Evolutionary conservation across 2,888 invertebrate genomes (phyloP).

Genomic region (Nasonovia ribisnigri): DNA sequence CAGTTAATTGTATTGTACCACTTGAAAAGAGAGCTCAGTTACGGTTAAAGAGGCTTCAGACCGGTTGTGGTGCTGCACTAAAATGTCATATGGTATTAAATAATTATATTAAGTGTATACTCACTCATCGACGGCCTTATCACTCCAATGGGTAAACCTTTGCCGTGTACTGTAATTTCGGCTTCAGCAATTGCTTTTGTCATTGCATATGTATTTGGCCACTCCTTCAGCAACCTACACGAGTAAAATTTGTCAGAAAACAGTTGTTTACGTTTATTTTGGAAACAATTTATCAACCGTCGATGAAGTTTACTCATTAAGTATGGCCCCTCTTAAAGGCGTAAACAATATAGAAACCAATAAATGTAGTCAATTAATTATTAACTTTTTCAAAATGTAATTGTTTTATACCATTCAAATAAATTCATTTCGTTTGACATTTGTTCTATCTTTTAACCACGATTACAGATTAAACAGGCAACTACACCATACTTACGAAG

Average conservation of each 20-base stretch:
- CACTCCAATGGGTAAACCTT: constrained; percentile 83
- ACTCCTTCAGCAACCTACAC: constrained; percentile 73
- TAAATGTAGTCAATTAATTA: neutral
- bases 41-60: neutral
- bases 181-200: constrained; percentile 92
- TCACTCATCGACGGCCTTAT: constrained; percentile 87
- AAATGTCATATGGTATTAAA: no score
- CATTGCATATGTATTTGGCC: constrained; percentile 92
- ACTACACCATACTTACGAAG: constrained; percentile 56
- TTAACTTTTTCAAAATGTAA: neutral
- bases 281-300: neutral
- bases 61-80: neutral
- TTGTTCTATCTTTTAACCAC: neutral
- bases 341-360: neutral
- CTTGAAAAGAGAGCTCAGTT: neutral
- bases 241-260: no score
- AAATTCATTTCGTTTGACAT: neutral
- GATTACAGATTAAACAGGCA: neutral
- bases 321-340: neutral
- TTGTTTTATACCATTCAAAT: neutral
- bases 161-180: constrained; percentile 77
- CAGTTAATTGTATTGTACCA: neutral
- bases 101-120: constrained; percentile 65
- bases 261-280: neutral
- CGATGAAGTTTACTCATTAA: neutral